phyloP scores from a whole-genome alignment of 92 coral and sea anemone genomes.

The Anthopleura xanthogrammica region DNA sequence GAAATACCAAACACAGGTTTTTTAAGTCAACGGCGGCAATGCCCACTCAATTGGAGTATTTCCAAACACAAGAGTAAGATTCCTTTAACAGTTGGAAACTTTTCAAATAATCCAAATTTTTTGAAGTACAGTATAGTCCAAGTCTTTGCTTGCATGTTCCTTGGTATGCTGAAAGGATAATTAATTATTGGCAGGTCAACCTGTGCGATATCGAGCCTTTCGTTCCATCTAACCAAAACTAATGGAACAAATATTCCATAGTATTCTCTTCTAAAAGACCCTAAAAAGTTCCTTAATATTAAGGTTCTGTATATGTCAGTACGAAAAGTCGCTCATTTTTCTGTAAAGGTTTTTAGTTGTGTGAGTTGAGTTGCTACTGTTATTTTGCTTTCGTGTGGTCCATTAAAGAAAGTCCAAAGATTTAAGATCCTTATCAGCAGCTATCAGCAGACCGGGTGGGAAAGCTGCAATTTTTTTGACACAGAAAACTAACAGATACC shows the following conservation, averaged over 20 bases:
- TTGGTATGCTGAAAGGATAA: not conserved
- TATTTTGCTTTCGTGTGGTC: not conserved
- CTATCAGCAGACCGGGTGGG: not conserved
- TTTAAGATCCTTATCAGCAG: not conserved
- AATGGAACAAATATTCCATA: not conserved
- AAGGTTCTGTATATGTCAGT: no score
- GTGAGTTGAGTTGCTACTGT: not conserved
- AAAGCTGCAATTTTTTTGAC: not conserved
- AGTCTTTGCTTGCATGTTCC: not conserved
- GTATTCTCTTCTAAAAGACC: not conserved
- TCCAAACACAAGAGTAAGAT: not conserved
- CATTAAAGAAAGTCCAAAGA: not conserved
- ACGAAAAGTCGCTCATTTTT: no score
- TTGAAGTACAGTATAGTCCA: not conserved
- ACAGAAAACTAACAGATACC: not conserved
- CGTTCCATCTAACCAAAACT: constrained; percentile 1
- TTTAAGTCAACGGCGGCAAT: not conserved
- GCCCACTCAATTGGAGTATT: not conserved
- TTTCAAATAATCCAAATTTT: not conserved
- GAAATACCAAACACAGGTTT: not conserved
- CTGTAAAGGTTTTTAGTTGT: not conserved
- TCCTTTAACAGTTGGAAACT: not conserved
- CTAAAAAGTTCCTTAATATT: not conserved
- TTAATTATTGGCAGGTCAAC: constrained; percentile 1
- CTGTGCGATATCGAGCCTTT: not conserved